Evolutionary conservation across 2,888 invertebrate genomes (phyloP), one percentile per base, ranked within the genome.

Genomic region (Cylindroiulus punctatus): DNA sequence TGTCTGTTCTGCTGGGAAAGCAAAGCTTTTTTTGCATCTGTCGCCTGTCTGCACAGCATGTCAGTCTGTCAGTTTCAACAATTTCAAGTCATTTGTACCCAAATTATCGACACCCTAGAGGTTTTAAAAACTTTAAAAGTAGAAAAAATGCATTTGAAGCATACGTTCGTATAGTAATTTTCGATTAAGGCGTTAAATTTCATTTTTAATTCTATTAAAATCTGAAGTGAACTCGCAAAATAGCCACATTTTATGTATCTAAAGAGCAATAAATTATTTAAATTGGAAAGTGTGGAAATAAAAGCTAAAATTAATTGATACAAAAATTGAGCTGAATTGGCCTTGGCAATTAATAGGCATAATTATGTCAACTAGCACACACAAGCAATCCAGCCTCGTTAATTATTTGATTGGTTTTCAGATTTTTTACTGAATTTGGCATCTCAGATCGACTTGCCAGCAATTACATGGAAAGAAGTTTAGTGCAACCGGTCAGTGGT

Each of bases 281-380:
- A 65, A 22, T n/a, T 26, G 8, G 4, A 26, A 65, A 65, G 8
- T 26, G 26, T 26, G 65, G 65, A 65, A 8, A 65, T 65, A 65
- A 65, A n/a, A 26, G 26, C 10, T 26, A 26, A 65, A 65, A n/a
- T 65, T 65, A 65, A 65, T 65, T 65, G 65, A 65, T 65, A 26
- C 26, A 65, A 65, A 65, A 65, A 65, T 65, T 26, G 26, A 22
- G 65, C 65, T 65, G 12, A 65, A 26, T 65, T 26, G 65, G 65
- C 65, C 65, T 65, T 65, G 65, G 65, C 65, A 65, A 65, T 52
- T 52, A 52, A 52, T 52, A 52, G n/a, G 52, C 19, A 52, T 52
- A 52, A 52, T 65, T 65, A 65, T 65, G 26, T 65, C 65, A 26
- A 26, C 65, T 26, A 26, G 26, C 22, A 65, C 65, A 65, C 65